Evolutionary conservation across 2,113 vertebrate species (phyloP).

Genomic region (Oncorhynchus kisutch): DNA sequence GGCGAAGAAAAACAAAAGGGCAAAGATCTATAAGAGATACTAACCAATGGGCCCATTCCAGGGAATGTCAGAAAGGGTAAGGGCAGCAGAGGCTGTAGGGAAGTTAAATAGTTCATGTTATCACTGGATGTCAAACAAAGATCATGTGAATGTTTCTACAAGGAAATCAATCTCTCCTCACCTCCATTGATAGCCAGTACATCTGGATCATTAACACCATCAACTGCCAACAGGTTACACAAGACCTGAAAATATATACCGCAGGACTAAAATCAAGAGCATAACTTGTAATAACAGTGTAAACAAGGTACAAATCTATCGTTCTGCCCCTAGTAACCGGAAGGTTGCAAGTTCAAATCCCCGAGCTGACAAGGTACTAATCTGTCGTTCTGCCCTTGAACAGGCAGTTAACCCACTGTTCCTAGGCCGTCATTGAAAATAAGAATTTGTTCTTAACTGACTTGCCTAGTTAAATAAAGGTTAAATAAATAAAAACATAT

Average conservation of each 20-base stretch:
- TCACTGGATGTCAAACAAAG: background rate
- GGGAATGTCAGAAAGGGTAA: slow-evolving; percentile 94
- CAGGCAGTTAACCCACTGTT: no score
- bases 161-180: slow-evolving; percentile 50
- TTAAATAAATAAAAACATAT: background rate
- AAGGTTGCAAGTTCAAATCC: no score
- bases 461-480: no score
- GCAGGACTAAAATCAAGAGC: background rate
- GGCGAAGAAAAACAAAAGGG: background rate
- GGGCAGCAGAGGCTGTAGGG: slow-evolving; percentile 87
- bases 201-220: slow-evolving; percentile 92
- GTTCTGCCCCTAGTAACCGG: no score
- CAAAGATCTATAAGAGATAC: slow-evolving; percentile 17
- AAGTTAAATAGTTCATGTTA: slow-evolving; percentile 21
- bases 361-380: no score
- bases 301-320: no score
- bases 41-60: slow-evolving; percentile 95
- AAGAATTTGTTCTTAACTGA: no score
- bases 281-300: background rate
- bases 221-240: slow-evolving; percentile 96
- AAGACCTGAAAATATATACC: slow-evolving; percentile 77
- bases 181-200: slow-evolving; percentile 96
- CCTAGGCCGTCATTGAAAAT: no score
- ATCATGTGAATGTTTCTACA: background rate
- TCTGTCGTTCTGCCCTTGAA: no score